Base-by-base conservation (phyloP, 2,888 invertebrate genomes). In the Leuctra nigra region DNA sequence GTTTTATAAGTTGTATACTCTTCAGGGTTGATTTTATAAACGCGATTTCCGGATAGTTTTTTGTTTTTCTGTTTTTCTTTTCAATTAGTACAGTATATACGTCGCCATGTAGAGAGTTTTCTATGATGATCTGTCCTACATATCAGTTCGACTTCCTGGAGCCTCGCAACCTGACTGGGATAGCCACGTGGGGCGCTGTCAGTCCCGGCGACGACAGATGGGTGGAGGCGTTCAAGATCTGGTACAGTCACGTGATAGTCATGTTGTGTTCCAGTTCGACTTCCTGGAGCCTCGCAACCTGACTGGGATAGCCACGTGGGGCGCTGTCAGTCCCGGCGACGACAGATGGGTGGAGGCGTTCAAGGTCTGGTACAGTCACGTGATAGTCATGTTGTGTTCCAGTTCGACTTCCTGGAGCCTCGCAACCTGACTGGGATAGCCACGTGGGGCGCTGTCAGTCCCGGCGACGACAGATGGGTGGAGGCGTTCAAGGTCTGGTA, bases 81-180 rank as follows among this genome's bases (percentile, higher is more conserved):
- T n/a, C n/a, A n/a, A n/a, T n/a, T n/a, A n/a, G n/a, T n/a, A n/a
- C n/a, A n/a, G n/a, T n/a, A n/a, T n/a, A n/a, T n/a, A n/a, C n/a
- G n/a, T n/a, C n/a, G n/a, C n/a, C n/a, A n/a, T n/a, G n/a, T n/a
- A n/a, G n/a, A n/a, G n/a, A n/a, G n/a, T n/a, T n/a, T n/a, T n/a
- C n/a, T n/a, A n/a, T n/a, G n/a, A n/a, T n/a, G n/a, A n/a, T n/a
- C n/a, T n/a, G n/a, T n/a, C n/a, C n/a, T n/a, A n/a, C n/a, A n/a
- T n/a, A n/a, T n/a, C 41, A 84, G 82, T 84, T 91, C 68, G 85
- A 92, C 72, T 90, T 92, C 70, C 72, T 83, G 48, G 83, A 82
- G 18, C 81, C 83, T 0, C 80, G 87, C 47, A 86, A 85, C 66
- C 71, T 93, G 36, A 90, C 91, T 1, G 92, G 91, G 24, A 70